phyloP scores from a whole-genome alignment of 1,140 invertebrate species.

The Parasteatoda tepidariorum region DNA sequence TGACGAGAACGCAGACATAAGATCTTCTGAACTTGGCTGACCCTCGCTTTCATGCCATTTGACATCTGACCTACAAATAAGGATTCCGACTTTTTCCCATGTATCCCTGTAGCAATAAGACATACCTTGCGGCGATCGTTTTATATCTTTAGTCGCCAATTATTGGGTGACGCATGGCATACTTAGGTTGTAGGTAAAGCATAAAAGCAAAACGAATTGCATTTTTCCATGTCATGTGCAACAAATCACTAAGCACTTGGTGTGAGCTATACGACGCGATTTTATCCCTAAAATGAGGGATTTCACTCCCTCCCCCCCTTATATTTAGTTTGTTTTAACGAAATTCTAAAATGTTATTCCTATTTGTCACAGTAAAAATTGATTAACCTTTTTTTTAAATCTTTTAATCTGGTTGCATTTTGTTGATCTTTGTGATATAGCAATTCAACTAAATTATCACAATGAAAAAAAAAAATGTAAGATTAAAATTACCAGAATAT shows the following conservation, averaged over 20 bases:
- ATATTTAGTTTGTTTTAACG: too few relatives aligned
- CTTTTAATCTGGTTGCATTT: too few relatives aligned
- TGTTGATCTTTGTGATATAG: too few relatives aligned
- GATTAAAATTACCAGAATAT: too few relatives aligned
- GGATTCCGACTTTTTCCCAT: conserved; percentile 40
- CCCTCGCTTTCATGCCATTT: conserved; percentile 30
- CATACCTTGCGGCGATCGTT: conserved; percentile 18
- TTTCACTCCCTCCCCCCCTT: too few relatives aligned
- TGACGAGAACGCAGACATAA: background rate
- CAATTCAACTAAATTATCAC: too few relatives aligned
- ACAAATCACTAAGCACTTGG: conserved; percentile 28
- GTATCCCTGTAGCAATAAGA: background rate
- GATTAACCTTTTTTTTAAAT: too few relatives aligned
- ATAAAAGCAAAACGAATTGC: conserved; percentile 58
- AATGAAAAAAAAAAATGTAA: too few relatives aligned
- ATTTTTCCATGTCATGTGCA: conserved; percentile 35
- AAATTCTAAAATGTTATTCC: too few relatives aligned
- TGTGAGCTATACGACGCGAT: conserved; percentile 7
- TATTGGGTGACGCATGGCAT: conserved; percentile 54
- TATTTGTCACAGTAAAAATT: too few relatives aligned
- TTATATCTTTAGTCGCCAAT: conserved; percentile 55
- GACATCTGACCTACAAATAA: conserved; percentile 48
- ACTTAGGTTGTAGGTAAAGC: conserved; percentile 35
- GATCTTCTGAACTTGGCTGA: conserved; percentile 18
- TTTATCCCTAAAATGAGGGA: background rate